These are phyloP conservation scores for Xiphorhynchus erythropygius DNA, from an alignment of 2,797 vertebrate species.

Conservation along the genomic window DNA sequence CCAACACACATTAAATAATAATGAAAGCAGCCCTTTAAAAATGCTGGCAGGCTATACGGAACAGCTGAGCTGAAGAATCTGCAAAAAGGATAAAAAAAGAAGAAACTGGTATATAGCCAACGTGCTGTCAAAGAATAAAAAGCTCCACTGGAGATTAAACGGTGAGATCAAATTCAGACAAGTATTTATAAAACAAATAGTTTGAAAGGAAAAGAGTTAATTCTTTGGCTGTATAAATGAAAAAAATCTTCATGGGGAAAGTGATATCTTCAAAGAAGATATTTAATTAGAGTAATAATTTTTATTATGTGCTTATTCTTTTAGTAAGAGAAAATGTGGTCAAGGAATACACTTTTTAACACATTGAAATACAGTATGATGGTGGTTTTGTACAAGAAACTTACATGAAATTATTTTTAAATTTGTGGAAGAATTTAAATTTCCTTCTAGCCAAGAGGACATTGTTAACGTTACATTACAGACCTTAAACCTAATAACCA, in stretches of 20 bases:
- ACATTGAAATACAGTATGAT: not conserved
- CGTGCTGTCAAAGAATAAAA: conserved; percentile 46
- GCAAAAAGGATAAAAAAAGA: not conserved
- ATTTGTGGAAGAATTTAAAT: not conserved
- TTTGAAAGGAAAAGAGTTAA: not conserved
- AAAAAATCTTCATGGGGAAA: not conserved
- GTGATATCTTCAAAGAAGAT: not conserved
- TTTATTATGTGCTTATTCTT: not conserved
- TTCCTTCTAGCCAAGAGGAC: not conserved
- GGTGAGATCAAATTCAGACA: not conserved
- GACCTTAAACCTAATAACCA: not conserved
- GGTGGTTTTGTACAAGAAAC: not conserved
- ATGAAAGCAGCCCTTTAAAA: conserved; percentile 52
- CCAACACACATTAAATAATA: conserved; percentile 64
- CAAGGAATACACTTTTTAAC: not conserved
- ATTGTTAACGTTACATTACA: not conserved
- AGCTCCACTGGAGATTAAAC: conserved; percentile 12
- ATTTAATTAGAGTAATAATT: not conserved
- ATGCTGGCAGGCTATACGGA: conserved; percentile 45
- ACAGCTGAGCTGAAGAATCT: conserved; percentile 63
- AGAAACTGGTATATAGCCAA: not conserved
- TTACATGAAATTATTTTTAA: not conserved
- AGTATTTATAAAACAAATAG: not conserved
- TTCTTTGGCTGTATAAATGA: not conserved
- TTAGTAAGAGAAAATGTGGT: not conserved